phyloP scores from a whole-genome alignment of 2,113 vertebrate species.

The Actinemys pallida region DNA sequence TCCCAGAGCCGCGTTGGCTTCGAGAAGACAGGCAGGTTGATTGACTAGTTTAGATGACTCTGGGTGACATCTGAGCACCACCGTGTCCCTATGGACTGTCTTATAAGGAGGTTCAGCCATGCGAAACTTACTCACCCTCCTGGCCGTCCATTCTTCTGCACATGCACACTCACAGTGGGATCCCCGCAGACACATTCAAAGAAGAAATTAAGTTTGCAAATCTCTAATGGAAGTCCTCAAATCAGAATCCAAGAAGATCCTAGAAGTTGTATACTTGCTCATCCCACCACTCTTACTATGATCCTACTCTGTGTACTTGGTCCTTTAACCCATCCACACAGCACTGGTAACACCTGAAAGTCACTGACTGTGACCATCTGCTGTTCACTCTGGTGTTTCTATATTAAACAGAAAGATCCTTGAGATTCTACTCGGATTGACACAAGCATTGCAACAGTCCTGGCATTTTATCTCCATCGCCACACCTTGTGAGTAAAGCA shows the following conservation, averaged over 20 bases:
- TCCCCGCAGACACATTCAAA: background rate
- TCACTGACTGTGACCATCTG: background rate
- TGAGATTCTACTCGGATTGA: background rate
- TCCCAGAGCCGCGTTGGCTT: background rate
- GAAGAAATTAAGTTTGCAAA: background rate
- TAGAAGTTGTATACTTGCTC: background rate
- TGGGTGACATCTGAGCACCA: background rate
- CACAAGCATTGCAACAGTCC: background rate
- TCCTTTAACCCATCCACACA: background rate
- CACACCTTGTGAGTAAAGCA: background rate
- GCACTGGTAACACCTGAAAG: background rate
- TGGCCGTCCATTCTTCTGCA: background rate
- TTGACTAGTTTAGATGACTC: background rate
- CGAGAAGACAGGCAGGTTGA: background rate
- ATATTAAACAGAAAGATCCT: background rate
- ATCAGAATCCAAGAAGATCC: background rate
- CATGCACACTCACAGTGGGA: background rate
- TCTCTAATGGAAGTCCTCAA: background rate
- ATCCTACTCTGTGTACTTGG: fast-evolving
- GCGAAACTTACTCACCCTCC: background rate
- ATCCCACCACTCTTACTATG: background rate
- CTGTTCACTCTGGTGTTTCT: fast-evolving
- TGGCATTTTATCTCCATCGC: background rate
- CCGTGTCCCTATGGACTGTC: background rate
- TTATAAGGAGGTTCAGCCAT: background rate